Conservation (phyloP, 2,888 invertebrate genomes). For the Amblyjoppa proteus region DNA sequence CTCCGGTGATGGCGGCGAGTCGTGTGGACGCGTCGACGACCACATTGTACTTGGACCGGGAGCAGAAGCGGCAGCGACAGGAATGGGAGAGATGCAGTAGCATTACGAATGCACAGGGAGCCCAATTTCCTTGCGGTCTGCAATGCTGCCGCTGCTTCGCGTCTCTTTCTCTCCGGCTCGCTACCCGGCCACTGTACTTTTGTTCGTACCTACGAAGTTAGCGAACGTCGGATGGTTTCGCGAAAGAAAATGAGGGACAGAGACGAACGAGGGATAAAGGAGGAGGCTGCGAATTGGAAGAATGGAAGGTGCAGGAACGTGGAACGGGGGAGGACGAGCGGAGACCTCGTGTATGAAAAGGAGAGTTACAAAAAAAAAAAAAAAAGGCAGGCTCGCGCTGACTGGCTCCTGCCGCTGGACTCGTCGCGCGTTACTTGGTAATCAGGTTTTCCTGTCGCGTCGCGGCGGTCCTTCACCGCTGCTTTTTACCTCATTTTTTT, state of each 20-base stretch:
- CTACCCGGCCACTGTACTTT: constrained; percentile 55
- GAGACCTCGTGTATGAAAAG: constrained; percentile 64
- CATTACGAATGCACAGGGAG: constrained; percentile 53
- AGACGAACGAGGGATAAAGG: constrained; percentile 26
- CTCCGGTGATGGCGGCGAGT: constrained; percentile 41
- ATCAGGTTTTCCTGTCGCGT: constrained; percentile 68
- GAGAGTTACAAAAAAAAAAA: constrained; percentile 36
- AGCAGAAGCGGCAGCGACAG: constrained; percentile 24
- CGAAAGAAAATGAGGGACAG: constrained; percentile 41
- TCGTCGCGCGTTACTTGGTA: constrained; percentile 62
- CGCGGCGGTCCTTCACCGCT: constrained; percentile 36
- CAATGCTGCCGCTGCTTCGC: constrained; percentile 8
- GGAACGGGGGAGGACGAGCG: constrained; percentile 17
- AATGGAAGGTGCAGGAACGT: constrained; percentile 70
- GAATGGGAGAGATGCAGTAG: constrained; percentile 48
- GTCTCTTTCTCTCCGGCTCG: constrained; percentile 10
- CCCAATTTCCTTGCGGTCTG: constrained; percentile 63
- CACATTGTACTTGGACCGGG: constrained; percentile 62
- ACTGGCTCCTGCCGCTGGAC: constrained; percentile 47
- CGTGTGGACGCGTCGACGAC: constrained; percentile 62
- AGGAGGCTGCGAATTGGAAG: constrained; percentile 78
- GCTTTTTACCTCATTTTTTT: constrained; percentile 40
- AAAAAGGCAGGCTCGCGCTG: constrained; percentile 51
- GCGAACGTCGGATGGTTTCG: constrained; percentile 52
- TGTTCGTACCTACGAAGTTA: constrained; percentile 67